Conservation (phyloP, 2,888 invertebrate genomes). For the Ceraclea dissimilis region DNA sequence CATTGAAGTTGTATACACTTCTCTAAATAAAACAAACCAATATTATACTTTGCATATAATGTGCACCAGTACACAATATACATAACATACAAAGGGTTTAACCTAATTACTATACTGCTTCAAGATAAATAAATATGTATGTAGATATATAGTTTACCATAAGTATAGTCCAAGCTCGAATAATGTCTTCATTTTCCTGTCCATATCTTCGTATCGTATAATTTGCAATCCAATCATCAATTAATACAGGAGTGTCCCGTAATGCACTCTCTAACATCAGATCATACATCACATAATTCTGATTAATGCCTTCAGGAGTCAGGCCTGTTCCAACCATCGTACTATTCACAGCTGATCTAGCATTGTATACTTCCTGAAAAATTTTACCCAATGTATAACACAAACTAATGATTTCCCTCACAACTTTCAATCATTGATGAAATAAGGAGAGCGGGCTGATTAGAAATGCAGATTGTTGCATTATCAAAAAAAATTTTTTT, state of each 20-base stretch:
- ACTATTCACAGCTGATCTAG: conserved; percentile 53
- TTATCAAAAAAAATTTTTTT: too few species aligned
- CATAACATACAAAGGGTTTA: too few species aligned
- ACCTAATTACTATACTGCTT: too few species aligned
- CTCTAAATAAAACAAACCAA: conserved; percentile 35
- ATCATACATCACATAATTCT: conserved; percentile 91
- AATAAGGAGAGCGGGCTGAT: too few species aligned
- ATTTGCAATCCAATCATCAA: conserved; percentile 55
- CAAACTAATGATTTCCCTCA: too few species aligned
- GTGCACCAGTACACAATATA: too few species aligned
- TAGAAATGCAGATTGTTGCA: too few species aligned
- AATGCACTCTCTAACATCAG: conserved; percentile 81
- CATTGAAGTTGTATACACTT: conserved; percentile 67
- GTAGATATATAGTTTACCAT: too few species aligned
- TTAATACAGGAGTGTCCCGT: conserved; percentile 51
- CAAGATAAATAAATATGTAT: too few species aligned
- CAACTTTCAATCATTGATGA: too few species aligned
- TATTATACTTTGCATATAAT: too few species aligned
- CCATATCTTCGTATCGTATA: conserved; percentile 71
- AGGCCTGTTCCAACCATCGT: conserved; percentile 87
- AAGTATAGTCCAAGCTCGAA: conserved; percentile 59
- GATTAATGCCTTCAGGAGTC: conserved; percentile 91
- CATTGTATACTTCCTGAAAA: conserved; percentile 53
- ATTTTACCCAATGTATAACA: too few species aligned
- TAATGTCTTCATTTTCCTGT: conserved; percentile 39